Conservation (phyloP, 2,888 invertebrate species). For the Neoscelio sp. region DNA sequence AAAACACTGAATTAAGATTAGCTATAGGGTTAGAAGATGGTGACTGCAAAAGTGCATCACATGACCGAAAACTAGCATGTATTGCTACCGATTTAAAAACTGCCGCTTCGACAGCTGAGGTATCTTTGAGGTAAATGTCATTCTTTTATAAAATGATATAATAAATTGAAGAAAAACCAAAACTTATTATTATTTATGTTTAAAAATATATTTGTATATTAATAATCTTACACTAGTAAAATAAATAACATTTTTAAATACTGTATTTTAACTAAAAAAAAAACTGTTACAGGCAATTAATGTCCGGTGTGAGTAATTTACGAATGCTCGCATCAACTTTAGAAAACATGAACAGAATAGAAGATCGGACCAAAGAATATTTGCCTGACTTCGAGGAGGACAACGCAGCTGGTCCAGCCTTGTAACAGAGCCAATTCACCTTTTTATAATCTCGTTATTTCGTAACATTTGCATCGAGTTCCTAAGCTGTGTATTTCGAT, state of each 20-base stretch:
- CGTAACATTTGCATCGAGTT: conserved; percentile 66
- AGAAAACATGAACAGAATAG: conserved; percentile 85
- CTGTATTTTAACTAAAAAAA: background rate
- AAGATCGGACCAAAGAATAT: conserved; percentile 84
- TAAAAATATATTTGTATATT: no score
- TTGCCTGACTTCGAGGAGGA: conserved; percentile 84
- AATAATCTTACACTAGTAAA: no score
- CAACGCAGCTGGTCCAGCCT: conserved; percentile 84
- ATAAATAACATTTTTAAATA: no score
- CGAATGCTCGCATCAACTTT: conserved; percentile 87
- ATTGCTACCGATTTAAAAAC: conserved; percentile 86
- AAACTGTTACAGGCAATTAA: conserved; percentile 86
- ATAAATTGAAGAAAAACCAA: no score
- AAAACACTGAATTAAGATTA: conserved; percentile 84
- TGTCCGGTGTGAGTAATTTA: conserved; percentile 88
- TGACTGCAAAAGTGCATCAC: conserved; percentile 73
- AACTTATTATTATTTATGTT: no score
- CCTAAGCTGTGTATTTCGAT: conserved; percentile 54
- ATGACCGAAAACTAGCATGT: conserved; percentile 83
- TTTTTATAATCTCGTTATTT: conserved; percentile 38
- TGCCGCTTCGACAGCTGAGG: conserved; percentile 87
- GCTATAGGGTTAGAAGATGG: conserved; percentile 83
- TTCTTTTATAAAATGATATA: background rate
- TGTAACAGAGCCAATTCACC: conserved; percentile 75
- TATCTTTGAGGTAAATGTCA: conserved; percentile 84